These are phyloP conservation scores for Rhea pennata DNA, from an alignment of 2,113 vertebrate genomes.

Conservation along the genomic window DNA sequence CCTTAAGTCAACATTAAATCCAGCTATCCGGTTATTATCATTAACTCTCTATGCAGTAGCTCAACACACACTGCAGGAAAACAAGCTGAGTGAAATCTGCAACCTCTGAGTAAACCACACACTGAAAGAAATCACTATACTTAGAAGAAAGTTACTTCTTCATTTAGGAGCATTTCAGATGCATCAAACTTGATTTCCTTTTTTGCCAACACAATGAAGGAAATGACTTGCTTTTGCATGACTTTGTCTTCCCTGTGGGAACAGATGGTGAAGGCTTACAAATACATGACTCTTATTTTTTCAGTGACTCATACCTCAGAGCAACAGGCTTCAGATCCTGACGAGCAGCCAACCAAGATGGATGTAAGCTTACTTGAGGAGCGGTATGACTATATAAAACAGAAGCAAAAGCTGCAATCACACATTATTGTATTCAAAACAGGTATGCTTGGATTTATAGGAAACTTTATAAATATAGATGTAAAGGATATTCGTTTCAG, in stretches of 20 bases:
- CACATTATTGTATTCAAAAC: constrained; percentile 78
- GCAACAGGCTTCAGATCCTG: constrained; percentile 58
- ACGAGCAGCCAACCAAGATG: constrained; percentile 74
- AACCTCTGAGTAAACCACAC: neutral
- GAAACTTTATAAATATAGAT: neutral
- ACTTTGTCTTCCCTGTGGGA: constrained; percentile 73
- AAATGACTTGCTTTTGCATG: constrained; percentile 73
- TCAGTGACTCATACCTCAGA: constrained; percentile 66
- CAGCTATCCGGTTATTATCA: constrained; percentile 43
- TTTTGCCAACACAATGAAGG: constrained; percentile 49
- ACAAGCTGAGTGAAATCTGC: neutral
- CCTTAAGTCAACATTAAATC: constrained; percentile 71
- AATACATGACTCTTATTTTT: constrained; percentile 65
- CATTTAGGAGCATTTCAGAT: neutral
- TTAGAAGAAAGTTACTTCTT: neutral
- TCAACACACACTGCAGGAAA: neutral
- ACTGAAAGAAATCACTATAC: neutral
- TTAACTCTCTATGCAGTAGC: constrained; percentile 45
- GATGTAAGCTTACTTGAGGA: constrained; percentile 81
- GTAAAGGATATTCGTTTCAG: neutral
- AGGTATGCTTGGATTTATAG: constrained; percentile 73
- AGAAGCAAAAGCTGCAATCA: constrained; percentile 76
- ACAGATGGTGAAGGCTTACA: constrained; percentile 71
- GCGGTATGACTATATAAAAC: constrained; percentile 79
- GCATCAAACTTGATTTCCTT: neutral